Conservation (phyloP, 2,888 invertebrate genomes). For the Cantharis rustica region DNA sequence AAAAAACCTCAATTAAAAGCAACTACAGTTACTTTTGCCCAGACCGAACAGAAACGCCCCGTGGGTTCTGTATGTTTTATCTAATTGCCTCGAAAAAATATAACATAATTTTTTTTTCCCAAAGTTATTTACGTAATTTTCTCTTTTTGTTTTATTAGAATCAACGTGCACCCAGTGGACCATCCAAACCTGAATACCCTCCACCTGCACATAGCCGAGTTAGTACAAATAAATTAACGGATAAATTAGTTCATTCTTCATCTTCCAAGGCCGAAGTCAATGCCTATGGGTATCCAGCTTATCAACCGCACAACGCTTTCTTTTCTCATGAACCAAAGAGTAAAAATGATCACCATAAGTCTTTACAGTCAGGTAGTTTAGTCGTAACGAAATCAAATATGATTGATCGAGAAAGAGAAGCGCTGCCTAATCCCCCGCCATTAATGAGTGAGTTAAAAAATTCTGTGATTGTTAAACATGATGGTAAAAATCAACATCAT, state of each 20-base stretch:
- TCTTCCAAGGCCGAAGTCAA: slow-evolving; percentile 69
- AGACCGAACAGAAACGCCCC: neutral
- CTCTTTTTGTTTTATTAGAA: slow-evolving; percentile 32
- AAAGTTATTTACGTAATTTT: neutral
- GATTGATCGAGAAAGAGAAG: slow-evolving; percentile 47
- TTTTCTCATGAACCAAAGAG: slow-evolving; percentile 65
- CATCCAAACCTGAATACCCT: slow-evolving; percentile 56
- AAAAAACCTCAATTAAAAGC: no score
- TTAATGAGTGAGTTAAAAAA: slow-evolving; percentile 72
- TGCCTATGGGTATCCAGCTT: slow-evolving; percentile 69
- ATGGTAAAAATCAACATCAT: slow-evolving; percentile 66
- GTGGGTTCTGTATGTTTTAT: neutral
- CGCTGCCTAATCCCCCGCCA: slow-evolving; percentile 69
- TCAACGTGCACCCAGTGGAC: slow-evolving; percentile 52
- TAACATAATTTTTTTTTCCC: no score
- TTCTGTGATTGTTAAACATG: slow-evolving; percentile 81
- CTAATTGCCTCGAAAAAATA: neutral
- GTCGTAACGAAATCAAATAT: slow-evolving; percentile 51
- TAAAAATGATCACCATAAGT: slow-evolving; percentile 59
- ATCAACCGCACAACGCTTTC: slow-evolving; percentile 57
- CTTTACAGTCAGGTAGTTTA: slow-evolving; percentile 43
- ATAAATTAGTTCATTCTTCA: slow-evolving; percentile 45
- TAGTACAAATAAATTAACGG: slow-evolving; percentile 45
- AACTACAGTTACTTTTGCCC: no score
- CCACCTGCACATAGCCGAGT: slow-evolving; percentile 56